Evolutionary conservation across 2,797 vertebrate species (phyloP), one percentile per base, ranked within the genome.

Genomic region (Enteromius paludinosus): DNA sequence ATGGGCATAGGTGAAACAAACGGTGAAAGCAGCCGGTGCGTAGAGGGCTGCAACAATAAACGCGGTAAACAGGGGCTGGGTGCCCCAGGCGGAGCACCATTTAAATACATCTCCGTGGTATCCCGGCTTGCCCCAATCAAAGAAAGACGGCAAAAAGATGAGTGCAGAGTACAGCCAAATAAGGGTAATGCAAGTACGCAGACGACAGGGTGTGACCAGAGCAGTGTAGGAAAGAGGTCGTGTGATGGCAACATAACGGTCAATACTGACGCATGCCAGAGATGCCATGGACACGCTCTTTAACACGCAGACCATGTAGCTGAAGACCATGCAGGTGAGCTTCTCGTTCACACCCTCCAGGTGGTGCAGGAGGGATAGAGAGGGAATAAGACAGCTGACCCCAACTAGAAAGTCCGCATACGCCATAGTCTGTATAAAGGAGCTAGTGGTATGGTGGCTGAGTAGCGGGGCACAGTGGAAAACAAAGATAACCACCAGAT

Each of bases 361-460:
- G 83, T 95, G 95, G 90, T 96, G 95, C 64, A 99, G 95, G 72
- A 99, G 92, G 68, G 97, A 98, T 87, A 99, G 90, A 78, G 97
- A 98, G 23, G 98, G 98, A 87, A 98, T 96, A 82, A 99, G 94
- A 92, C 98, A 99, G 94, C 98, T 99, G 78, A 98, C 93, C 0
- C 98, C 98, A 84, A 99, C 97, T 91, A 99, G 92, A 83, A 99
- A 95, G 91, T 99, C 98, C 20, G 98, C 98, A 25, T 99, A 99
- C 0, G 98, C 97, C 98, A 99, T 99, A 30, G 98, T 99, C 94
- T 98, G 97, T 88, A 99, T 98, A 92, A 99, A 99, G 90, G 97
- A 96, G 90, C 97, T 98, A 90, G 98, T 98, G 86, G 97, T 98
- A 89, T 99, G 98, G 89, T 98, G 96, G 94, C 97, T 97, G 25